phyloP scores from a whole-genome alignment of 2,797 vertebrate species.

The Melanogrammus aeglefinus region DNA sequence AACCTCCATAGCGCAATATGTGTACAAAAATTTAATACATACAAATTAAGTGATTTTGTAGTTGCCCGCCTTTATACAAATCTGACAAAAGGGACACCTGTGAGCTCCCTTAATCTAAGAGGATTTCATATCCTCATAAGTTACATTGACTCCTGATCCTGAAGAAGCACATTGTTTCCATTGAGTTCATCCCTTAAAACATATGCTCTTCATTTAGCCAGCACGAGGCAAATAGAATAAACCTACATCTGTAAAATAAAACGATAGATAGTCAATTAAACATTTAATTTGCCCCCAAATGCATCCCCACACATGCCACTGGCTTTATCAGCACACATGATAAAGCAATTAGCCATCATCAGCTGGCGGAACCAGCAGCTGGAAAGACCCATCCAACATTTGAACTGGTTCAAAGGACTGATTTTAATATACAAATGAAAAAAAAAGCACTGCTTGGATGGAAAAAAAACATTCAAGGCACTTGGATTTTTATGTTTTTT shows the following conservation, averaged over 20 bases:
- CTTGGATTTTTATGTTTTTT: not conserved
- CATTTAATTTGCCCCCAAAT: not conserved
- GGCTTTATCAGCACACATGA: not conserved
- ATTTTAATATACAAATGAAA: not conserved
- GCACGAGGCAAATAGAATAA: not conserved
- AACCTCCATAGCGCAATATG: not conserved
- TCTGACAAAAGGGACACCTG: constrained; percentile 45
- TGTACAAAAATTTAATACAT: not conserved
- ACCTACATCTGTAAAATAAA: not conserved
- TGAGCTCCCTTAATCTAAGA: constrained; percentile 60
- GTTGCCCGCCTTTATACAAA: constrained; percentile 4
- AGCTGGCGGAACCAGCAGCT: not conserved
- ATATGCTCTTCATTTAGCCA: constrained; percentile 46
- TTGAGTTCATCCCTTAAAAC: constrained; percentile 24
- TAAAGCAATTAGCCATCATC: not conserved
- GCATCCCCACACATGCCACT: not conserved
- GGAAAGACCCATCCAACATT: not conserved
- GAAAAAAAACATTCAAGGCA: not conserved
- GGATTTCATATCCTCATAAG: constrained; percentile 63
- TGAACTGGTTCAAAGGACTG: not conserved
- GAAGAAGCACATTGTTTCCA: constrained; percentile 7
- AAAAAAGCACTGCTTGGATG: not conserved
- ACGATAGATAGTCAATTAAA: not conserved
- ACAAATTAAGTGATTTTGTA: no score
- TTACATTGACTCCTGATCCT: constrained; percentile 63